Base-by-base conservation (phyloP, 2,888 invertebrate species). In the Teinopalpus imperialis region DNA sequence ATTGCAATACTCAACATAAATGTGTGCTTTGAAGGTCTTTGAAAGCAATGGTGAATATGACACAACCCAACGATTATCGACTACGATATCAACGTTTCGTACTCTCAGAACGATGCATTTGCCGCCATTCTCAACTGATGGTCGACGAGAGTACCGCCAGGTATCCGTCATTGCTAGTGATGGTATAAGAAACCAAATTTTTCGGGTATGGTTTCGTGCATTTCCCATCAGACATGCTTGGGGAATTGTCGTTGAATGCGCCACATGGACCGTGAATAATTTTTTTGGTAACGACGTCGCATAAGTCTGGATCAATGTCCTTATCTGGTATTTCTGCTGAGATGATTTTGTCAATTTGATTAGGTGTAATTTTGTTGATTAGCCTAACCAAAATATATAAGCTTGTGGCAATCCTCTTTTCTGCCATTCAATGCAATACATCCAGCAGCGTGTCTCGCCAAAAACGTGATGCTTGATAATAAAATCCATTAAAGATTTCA, bases 261-360 rank as follows among this genome's bases (percentile, higher is more conserved):
- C 56, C 57, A 18, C 54, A 57, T 20, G 56, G 57, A 3, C 56
- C 57, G 35, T 61, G 61, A 2, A 57, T 43, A 59, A 61, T 58
- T 12, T 58, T 42, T 3, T 13, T 50, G 12, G 34, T 55, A 4
- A 58, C 43, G 12, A 57, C 48, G 0, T 56, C 46, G 20, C 36
- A 49, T 12, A 57, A 31, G 0, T 13, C 13, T 2, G 47, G 52
- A 37, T 60, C 56, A 30, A 3, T 7, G 7, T 8, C 12, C 24
- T 30, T 31, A 32, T 44, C 36, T 9, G 53, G 51, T 37, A 52
- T 47, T 42, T 53, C 52, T 40, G 51, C 53, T 43, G 45, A 26
- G 16, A 51, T 53, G 23, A 44, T 14, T 23, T 14, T 32, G 18
- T 45, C 45, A 9, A 46, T 20, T 20, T n/a, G n/a, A n/a, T n/a